phyloP scores from a whole-genome alignment of 2,888 invertebrate genomes.

The Myathropa florea region DNA sequence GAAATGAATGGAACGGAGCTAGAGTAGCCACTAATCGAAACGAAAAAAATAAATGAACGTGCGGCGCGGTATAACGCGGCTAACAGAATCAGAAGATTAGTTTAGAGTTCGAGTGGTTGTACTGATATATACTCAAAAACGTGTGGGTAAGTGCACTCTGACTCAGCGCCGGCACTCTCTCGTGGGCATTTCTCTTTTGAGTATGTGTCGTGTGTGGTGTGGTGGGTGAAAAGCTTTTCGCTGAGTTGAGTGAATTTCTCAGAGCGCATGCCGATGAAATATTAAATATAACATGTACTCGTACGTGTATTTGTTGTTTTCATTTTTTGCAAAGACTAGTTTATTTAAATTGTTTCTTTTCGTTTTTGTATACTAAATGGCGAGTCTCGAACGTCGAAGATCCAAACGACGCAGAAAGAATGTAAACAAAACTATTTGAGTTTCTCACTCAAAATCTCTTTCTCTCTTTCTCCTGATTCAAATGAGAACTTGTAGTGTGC shows the following conservation, averaged over 20 bases:
- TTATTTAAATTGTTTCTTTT: not conserved
- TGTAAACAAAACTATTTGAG: conserved; percentile 64
- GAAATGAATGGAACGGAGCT: conserved; percentile 58
- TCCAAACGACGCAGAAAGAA: conserved; percentile 47
- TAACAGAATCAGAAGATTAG: conserved; percentile 69
- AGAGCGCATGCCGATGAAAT: conserved; percentile 43
- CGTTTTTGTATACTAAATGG: not conserved
- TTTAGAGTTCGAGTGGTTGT: conserved; percentile 56
- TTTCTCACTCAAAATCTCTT: not conserved
- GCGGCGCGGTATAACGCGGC: conserved; percentile 63
- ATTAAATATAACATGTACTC: conserved; percentile 1
- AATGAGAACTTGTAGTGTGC: too few species aligned
- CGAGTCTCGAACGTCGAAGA: conserved; percentile 63
- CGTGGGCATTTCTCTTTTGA: conserved; percentile 46
- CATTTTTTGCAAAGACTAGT: not conserved
- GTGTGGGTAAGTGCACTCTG: not conserved
- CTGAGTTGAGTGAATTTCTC: not conserved
- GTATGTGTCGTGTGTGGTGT: not conserved
- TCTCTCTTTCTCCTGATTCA: not conserved
- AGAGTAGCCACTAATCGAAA: conserved; percentile 57
- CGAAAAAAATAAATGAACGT: conserved; percentile 58
- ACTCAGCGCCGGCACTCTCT: conserved; percentile 20
- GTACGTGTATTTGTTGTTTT: conserved; percentile 30
- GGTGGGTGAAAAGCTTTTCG: conserved; percentile 41
- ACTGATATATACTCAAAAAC: conserved; percentile 44